These are phyloP conservation scores for Vimba vimba DNA, from an alignment of 2,113 vertebrate genomes.

Conservation along the genomic window DNA sequence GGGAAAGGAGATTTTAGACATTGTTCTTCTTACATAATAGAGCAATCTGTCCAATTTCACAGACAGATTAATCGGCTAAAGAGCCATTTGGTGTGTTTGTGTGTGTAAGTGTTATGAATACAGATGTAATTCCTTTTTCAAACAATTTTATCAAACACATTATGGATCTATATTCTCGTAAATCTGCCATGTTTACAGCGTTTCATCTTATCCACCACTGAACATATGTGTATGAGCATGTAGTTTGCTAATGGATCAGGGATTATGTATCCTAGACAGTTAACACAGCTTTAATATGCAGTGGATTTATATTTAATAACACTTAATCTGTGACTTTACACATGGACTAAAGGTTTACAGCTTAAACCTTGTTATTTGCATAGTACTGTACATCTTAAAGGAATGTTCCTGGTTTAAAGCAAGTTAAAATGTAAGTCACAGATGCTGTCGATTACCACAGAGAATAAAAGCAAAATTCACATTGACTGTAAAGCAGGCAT, in stretches of 20 bases:
- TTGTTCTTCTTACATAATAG: neutral
- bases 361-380: neutral
- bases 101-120: neutral
- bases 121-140: neutral
- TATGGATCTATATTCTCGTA: neutral
- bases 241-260: slow-evolving; percentile 23
- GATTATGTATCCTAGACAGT: slow-evolving; percentile 30
- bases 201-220: neutral
- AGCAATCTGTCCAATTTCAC: slow-evolving; percentile 15
- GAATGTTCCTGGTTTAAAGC: neutral
- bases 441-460: neutral
- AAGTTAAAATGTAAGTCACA: neutral
- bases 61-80: slow-evolving; percentile 28
- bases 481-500: neutral
- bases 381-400: neutral
- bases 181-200: neutral
- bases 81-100: slow-evolving; percentile 2
- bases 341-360: neutral
- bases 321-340: slow-evolving; percentile 8
- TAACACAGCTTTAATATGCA: neutral
- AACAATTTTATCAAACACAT: neutral
- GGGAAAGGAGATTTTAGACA: neutral
- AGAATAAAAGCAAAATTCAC: neutral
- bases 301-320: slow-evolving; percentile 35
- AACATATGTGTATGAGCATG: neutral